Base-by-base conservation (phyloP, 2,888 invertebrate species). In the Trachelus tabidus region DNA sequence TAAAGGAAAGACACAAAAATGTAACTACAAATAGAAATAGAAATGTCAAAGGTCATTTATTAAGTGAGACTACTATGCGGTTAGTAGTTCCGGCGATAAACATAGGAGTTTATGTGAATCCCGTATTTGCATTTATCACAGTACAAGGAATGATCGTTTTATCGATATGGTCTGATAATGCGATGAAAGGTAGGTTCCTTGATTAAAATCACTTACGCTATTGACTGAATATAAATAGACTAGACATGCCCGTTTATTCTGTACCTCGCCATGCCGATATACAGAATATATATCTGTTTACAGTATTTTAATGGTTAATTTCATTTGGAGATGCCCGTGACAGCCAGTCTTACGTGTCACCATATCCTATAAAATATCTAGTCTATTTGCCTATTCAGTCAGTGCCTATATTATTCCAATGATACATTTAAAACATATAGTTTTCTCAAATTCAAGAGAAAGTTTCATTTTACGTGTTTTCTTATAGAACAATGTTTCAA, bases 51-150 rank as follows among this genome's bases (percentile, higher is more conserved):
- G 96, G 95, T 3, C 94, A 96, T 90, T 91, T 92, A 3, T 89
- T 97, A 34, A 92, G 93, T 30, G 93, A 95, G 12, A 92, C 94
- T 83, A 95, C 95, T 0, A 95, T 97, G 94, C 93, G 93, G 73
- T 92, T 93, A 79, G 95, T 95, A 0, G 93, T 96, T 37, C 95
- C 97, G 0, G 92, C 95, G 75, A 92, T 97, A 68, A 95, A 95
- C 87, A 90, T 96, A 68, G 95, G 96, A 89, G 92, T 96, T 82
- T 97, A 97, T 87, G 94, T 95, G 68, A 97, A 97, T 92, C 96
- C 96, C 0, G 93, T 94, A 40, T 92, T 96, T 81, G 95, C 95
- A 87, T 95, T 95, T 92, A 87, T 96, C 34, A 93, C 94, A 56
- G 94, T 95, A 82, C 93, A 95, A 0, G 94, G 95, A 0, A 91